Conservation (phyloP, 2,113 vertebrate genomes). For the Misgurnus anguillicaudatus region DNA sequence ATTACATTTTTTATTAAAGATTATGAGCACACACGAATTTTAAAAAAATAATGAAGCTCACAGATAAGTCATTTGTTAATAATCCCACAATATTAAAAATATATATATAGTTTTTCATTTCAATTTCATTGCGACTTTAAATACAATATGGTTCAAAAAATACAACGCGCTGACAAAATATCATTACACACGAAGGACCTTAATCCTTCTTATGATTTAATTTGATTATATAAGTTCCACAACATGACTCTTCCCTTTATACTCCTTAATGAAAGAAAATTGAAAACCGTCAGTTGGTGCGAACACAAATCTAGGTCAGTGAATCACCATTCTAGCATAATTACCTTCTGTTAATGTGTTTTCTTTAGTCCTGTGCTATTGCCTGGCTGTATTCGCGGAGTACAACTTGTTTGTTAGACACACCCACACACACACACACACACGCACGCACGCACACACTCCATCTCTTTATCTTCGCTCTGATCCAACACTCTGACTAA, state of each 20-base stretch:
- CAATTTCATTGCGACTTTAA: too few species aligned
- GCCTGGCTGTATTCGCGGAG: constrained; percentile 66
- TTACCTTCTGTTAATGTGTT: constrained; percentile 66
- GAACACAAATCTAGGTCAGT: constrained; percentile 68
- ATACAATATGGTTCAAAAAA: neutral
- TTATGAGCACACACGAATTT: too few species aligned
- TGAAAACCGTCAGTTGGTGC: constrained; percentile 65
- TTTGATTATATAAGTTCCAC: constrained; percentile 58
- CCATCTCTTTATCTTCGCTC: neutral
- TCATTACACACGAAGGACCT: constrained; percentile 6
- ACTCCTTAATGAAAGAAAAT: constrained; percentile 70
- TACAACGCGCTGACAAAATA: neutral
- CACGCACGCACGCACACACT: constrained; percentile 22
- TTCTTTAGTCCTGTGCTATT: constrained; percentile 66
- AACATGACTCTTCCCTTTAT: constrained; percentile 64
- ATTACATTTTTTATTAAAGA: too few species aligned
- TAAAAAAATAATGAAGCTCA: too few species aligned
- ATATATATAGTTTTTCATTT: too few species aligned
- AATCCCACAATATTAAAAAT: too few species aligned
- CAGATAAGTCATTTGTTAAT: too few species aligned
- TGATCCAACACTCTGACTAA: constrained; percentile 5
- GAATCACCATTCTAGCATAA: constrained; percentile 65
- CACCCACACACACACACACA: constrained; percentile 39
- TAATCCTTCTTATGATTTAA: constrained; percentile 57
- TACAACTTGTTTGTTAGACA: constrained; percentile 56